Evolutionary conservation across 1,140 invertebrate genomes (phyloP), one percentile per base, ranked within the genome.

Genomic region (Procambarus virginalis): DNA sequence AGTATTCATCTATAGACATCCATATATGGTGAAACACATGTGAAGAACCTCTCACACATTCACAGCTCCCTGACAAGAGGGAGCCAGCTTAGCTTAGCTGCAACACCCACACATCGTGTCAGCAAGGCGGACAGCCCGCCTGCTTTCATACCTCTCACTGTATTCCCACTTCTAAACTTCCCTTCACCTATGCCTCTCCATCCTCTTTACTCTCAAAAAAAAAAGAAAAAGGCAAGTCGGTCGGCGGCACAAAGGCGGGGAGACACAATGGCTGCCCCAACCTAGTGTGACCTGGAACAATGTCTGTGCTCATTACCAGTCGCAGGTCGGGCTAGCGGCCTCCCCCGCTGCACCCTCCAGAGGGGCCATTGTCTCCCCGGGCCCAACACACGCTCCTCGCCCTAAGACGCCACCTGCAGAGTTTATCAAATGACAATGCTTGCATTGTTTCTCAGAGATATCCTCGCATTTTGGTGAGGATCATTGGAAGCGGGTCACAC

Each of bases 391-490:
- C n/a, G n/a, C 68, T 73, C n/a, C 8, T 34, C n/a, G 2, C 68
- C 5, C 12, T 17, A 64, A 9, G 46, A 22, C 76, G 49, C 49
- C 17, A n/a, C 49, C 49, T 5, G 12, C 17, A 51, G 76, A 78
- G 49, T 78, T 46, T 78, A 78, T 78, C 46, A 78, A 78, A 78
- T 51, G 46, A 78, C 76, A 78, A 51, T 78, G 49, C 76, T 78
- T 48, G 46, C 46, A 48, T 78, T 78, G 76, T 78, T 34, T 78
- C 76, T 46, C 12, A 10, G 14, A n/a, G 46, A 51, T 48, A 12
- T 78, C 46, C 9, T 9, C 5, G 75, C 34, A 48, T 46, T 45
- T 76, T 76, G 46, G 75, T 4, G 75, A 48, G 14, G 75, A 76
- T 45, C 12, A 45, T 55, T 48, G 75, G 76, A 49, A 20, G 76